phyloP scores from a whole-genome alignment of 2,113 vertebrate species.

The Eulemur rufifrons region DNA sequence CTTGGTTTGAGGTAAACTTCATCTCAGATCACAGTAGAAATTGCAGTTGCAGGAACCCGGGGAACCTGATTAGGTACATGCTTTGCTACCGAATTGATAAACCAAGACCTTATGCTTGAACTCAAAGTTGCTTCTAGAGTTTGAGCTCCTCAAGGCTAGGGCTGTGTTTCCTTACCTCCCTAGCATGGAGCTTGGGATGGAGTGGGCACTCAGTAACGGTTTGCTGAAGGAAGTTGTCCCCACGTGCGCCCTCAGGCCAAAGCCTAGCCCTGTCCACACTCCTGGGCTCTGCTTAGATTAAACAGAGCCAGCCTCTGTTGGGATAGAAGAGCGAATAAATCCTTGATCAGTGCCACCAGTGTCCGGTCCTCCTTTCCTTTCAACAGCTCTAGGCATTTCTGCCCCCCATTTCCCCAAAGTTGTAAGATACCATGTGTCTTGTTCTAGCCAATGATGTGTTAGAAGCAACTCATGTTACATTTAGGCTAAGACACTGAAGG shows the following conservation, averaged over 20 bases:
- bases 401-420: rapidly evolving
- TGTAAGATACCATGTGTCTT: neutral
- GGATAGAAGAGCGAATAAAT: neutral
- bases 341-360: neutral
- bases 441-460: neutral
- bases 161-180: neutral
- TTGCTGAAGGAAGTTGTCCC: neutral
- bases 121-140: neutral
- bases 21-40: neutral
- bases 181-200: neutral
- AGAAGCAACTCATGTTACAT: neutral
- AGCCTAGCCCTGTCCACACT: neutral
- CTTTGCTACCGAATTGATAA: neutral
- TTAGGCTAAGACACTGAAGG: neutral
- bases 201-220: neutral
- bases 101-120: neutral
- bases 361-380: neutral
- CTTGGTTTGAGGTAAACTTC: neutral
- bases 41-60: neutral
- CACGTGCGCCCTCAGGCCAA: neutral
- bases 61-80: neutral
- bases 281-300: neutral
- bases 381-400: neutral
- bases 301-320: neutral
- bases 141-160: neutral